phyloP scores from a whole-genome alignment of 1,140 invertebrate genomes.

The Orchestia grillus region DNA sequence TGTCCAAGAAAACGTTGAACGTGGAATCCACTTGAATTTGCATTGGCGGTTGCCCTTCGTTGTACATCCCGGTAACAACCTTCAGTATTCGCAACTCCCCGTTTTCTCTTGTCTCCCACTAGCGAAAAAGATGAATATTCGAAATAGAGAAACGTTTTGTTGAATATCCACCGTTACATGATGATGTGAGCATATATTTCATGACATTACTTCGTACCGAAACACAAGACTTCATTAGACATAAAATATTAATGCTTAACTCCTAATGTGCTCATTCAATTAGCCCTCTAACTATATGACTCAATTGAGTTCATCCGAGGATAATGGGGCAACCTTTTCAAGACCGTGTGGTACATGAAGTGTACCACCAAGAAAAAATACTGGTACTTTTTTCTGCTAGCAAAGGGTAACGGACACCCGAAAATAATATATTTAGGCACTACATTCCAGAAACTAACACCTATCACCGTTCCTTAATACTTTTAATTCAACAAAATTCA shows the following conservation, averaged over 20 bases:
- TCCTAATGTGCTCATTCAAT: no score
- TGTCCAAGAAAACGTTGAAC: conserved; percentile 22
- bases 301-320: no score
- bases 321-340: no score
- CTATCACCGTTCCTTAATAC: no score
- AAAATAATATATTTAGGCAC: no score
- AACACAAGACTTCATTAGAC: background rate
- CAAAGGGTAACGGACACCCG: no score
- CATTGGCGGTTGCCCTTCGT: conserved; percentile 3
- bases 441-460: no score
- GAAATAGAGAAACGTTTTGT: background rate
- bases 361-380: no score
- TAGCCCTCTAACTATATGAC: no score
- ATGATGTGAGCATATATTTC: background rate
- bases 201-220: background rate
- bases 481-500: no score
- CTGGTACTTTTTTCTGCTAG: no score
- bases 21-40: background rate
- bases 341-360: no score
- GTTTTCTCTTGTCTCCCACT: background rate
- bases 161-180: background rate
- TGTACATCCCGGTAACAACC: conserved; percentile 17
- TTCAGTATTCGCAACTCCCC: background rate
- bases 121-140: background rate
- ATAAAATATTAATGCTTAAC: background rate